Base-by-base conservation (phyloP, 1,140 invertebrate species). In the Drosophila watanabei region DNA sequence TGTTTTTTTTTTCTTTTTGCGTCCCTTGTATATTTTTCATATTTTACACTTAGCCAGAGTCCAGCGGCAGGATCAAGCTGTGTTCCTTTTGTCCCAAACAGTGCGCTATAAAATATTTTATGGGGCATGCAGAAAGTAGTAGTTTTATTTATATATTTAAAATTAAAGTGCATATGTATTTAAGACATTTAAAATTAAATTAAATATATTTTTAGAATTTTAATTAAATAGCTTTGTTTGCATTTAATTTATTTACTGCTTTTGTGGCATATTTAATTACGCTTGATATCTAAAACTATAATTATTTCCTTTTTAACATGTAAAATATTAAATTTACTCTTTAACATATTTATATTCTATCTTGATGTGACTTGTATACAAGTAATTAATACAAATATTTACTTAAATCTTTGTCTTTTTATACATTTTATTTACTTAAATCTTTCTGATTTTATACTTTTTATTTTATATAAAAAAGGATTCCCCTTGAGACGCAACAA, bases 11-110 rank as follows among this genome's bases (percentile, higher is more conserved):
- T 45, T 30, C n/a, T n/a, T n/a, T n/a, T n/a, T n/a, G n/a, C n/a
- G 32, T 72, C 32, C 57, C 69, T 76, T 79, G 64, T 83, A 70
- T 88, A 83, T 88, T 87, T 87, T 80, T 70, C 65, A 88, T 69
- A 88, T 80, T 80, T 80, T 64, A 75, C 58, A 63, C 82, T 80
- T 79, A 69, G 46, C 56, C 43, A 57, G 45, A 43, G 62, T 51
- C 68, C 63, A 68, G 71, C 28, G 77, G 45, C 75, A 61, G 75
- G 75, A 61, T 78, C 49, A 57, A 69, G 32, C 35, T 32, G 57
- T 69, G 37, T 78, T 65, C 73, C 51, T 69, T 69, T 70, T 78
- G 49, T 59, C 57, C 16, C 63, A 62, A 32, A 28, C 35, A 16
- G 24, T 60, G 51, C 57, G 37, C 75, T 62, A 45, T 45, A 77